These are phyloP conservation scores for Hydrolagus colliei DNA, from an alignment of 2,797 vertebrate species.

Conservation along the genomic window DNA sequence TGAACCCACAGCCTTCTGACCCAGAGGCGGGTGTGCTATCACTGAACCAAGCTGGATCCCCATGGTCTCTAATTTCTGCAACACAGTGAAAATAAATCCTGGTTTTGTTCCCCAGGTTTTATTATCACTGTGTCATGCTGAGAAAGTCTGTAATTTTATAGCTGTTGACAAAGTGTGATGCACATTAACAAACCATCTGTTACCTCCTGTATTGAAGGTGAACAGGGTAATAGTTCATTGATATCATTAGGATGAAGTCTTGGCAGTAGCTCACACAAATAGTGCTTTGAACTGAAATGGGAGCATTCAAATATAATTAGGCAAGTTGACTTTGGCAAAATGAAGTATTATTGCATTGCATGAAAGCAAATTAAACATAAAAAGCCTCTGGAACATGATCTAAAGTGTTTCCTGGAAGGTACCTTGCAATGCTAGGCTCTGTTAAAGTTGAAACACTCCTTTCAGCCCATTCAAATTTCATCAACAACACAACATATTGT, in stretches of 20 bases:
- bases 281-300: constrained; percentile 26
- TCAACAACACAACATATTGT: background rate
- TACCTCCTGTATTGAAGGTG: constrained; percentile 12
- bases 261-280: background rate
- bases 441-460: background rate
- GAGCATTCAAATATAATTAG: constrained; percentile 27
- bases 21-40: no score
- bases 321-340: constrained; percentile 22
- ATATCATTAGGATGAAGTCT: constrained; percentile 22
- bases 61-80: background rate
- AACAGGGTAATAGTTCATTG: background rate
- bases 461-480: background rate
- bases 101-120: background rate
- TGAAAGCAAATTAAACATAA: constrained; percentile 14
- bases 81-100: background rate
- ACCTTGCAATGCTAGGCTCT: constrained; percentile 7
- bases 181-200: background rate
- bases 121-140: background rate
- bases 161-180: background rate
- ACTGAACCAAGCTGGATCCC: background rate
- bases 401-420: constrained; percentile 6
- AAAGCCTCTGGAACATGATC: background rate
- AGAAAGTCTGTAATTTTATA: background rate
- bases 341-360: constrained; percentile 25
- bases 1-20: no score